Percentiles rank a stretch among this genome's conserved stretches.
Conservation (phyloP, 2,113 vertebrate species). For the Copsychus sechellarum region DNA sequence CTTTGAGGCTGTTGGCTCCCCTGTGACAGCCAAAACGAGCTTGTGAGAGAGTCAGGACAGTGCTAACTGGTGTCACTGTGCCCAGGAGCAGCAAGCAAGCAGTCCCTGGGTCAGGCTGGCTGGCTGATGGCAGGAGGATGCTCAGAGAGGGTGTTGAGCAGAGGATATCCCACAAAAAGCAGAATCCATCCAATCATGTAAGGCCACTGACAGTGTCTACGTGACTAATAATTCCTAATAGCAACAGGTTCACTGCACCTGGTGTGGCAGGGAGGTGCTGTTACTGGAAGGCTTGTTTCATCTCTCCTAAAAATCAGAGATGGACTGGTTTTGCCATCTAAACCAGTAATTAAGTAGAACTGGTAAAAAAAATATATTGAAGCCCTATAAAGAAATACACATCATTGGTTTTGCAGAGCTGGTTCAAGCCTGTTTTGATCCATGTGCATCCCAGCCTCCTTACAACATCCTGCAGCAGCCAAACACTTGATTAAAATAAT, state of each 20-base stretch:
- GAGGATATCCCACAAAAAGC: neutral
- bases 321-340: neutral
- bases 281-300: neutral
- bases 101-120: neutral
- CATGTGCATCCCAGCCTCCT: neutral
- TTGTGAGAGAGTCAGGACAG: neutral
- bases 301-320: neutral
- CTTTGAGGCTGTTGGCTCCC: neutral
- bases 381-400: neutral
- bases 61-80: accelerated
- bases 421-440: neutral
- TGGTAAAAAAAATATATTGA: neutral
- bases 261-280: conserved; percentile 11
- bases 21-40: neutral
- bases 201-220: neutral
- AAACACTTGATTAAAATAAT: neutral
- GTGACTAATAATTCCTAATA: neutral
- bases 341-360: neutral
- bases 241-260: neutral
- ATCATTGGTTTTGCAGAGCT: neutral
- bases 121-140: neutral
- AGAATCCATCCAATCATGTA: neutral
- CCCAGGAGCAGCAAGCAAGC: neutral
- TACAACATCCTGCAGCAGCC: neutral
- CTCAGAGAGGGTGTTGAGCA: neutral